Base-by-base conservation (phyloP, 2,113 vertebrate genomes). In the Ochotona princeps region DNA sequence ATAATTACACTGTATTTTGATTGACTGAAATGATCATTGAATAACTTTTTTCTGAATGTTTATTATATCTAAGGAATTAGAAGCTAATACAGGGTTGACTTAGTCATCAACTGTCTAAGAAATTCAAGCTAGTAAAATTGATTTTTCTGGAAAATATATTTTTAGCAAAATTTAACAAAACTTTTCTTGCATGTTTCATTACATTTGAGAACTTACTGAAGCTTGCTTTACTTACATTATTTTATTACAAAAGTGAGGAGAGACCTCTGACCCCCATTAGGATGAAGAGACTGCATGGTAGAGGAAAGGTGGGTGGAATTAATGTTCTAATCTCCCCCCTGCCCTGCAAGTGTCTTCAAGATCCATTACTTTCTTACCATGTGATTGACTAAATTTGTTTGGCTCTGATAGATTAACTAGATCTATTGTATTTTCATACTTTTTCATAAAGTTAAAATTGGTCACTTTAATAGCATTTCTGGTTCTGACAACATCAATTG, bases 1-100 rank as follows among this genome's bases (percentile, higher is more conserved):
- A 35, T 93, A 91, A 92, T 72, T 73, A 51, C 30, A 78, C 47
- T 79, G 87, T 94, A 87, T 87, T 93, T 87, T 81, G 23, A 72
- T 15, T n/a, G 32, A 76, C 78, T 32, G 11, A 86, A 87, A 65
- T 87, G 30, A 57, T 79, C 23, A 20, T 47, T 91, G 79, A 83
- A 32, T 69, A 69, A 23, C 23, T 63, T 89, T 69, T 93, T 83
- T 63, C 17, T 93, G 21, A 83, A 91, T 91, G 49, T 26, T 51
- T 51, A 1, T 72, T 93, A 23, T 92, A 70, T 26, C 26, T 28
- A 23, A 95, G 63, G n/a, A 75, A 49, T 79, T 88, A 75, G 63
- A 93, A 87, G 61, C 61, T 72, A 47, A 38, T 80, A 65, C 3
- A 74, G 38, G 21, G 6, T 26, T 66, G 44, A 72, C 44, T 79